These are phyloP conservation scores for Sapayoa aenigma DNA, from an alignment of 2,113 vertebrate species.

Conservation along the genomic window DNA sequence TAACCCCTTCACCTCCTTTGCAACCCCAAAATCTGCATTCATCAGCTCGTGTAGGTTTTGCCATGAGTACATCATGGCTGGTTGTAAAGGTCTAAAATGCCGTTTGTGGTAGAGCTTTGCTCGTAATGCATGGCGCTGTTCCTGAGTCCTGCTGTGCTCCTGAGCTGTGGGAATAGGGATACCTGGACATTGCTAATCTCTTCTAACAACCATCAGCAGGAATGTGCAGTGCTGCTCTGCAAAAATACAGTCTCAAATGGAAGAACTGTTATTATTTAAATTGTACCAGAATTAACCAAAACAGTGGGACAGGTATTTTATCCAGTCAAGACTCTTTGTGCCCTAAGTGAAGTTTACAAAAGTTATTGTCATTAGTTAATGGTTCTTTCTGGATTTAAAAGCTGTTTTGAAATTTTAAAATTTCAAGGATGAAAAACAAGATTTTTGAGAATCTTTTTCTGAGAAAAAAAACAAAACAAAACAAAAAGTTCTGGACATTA, in stretches of 20 bases:
- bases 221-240: neutral
- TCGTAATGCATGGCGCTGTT: neutral
- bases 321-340: neutral
- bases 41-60: neutral
- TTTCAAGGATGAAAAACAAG: neutral
- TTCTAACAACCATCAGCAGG: neutral
- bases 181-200: neutral
- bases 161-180: neutral
- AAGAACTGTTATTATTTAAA: neutral
- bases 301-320: neutral
- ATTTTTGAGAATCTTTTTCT: neutral
- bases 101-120: neutral
- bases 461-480: too few species aligned
- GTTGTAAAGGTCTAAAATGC: neutral
- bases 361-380: neutral
- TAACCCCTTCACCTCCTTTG: neutral
- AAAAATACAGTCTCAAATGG: neutral
- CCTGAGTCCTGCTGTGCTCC: neutral
- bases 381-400: neutral
- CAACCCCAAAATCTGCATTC: neutral
- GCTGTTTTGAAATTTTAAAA: neutral
- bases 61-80: neutral
- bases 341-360: neutral
- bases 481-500: too few species aligned
- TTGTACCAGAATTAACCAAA: neutral